Evolutionary conservation across 2,888 invertebrate species (phyloP), one percentile per base, ranked within the genome.

Genomic region (Aphrophora alni): DNA sequence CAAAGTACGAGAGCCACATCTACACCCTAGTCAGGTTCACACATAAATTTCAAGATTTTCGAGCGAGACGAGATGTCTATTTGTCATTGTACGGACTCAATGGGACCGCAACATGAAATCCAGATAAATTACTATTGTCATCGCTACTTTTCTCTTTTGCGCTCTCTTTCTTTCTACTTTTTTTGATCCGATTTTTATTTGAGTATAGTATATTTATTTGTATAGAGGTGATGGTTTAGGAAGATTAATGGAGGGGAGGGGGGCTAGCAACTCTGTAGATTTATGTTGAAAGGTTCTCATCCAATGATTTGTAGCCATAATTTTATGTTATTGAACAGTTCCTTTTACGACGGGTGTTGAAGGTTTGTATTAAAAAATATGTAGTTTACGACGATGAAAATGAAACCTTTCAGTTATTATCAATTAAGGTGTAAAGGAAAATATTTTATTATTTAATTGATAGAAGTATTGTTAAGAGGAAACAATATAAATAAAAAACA

Each of bases 41-140:
- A 84, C 84, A 84, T 84, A 84, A 84, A 84, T 84, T 84, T 82
- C 82, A 83, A 84, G 84, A 84, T 84, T 84, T 84, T 83, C 82
- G 73, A 59, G 75, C 33, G 78, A 83, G 84, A 84, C 84, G 84
- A 84, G 84, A 83, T 83, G 84, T 84, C 84, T 84, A 84, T 84
- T 84, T 84, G 84, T 84, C 84, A 84, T 83, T 81, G 83, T 80
- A 80, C 77, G 80, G 80, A 80, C 81, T 81, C 78, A 81, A 81
- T 81, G 81, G 81, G 28, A 78, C 70, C 38, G 78, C 81, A 71
- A 84, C 84, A 82, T 80, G 82, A 82, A 84, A 84, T 84, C 84
- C 84, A 84, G 84, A 84, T 83, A 84, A 84, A 84, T 84, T 83
- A 82, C 81, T 59, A 72, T 78, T 78, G 81, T 81, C 81, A 81